Conservation (phyloP, 2,113 vertebrate species). For the Sitta europaea region DNA sequence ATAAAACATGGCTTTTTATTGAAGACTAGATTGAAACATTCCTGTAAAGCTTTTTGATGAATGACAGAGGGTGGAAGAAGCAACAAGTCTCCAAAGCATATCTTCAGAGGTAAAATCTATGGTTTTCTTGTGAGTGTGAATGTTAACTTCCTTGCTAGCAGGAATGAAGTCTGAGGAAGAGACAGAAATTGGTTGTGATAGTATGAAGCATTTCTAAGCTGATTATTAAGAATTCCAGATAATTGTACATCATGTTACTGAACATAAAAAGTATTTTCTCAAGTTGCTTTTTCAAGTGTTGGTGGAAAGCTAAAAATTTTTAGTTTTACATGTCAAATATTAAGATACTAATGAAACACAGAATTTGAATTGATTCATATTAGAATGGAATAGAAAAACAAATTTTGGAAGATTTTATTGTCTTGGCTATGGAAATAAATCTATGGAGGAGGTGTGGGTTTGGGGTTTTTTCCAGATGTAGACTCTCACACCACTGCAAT, state of each 20-base stretch:
- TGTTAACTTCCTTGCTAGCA: neutral
- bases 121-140: neutral
- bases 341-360: neutral
- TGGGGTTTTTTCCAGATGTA: rapidly evolving
- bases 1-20: neutral
- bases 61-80: neutral
- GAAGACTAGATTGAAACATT: neutral
- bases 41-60: neutral
- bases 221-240: neutral
- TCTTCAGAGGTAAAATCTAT: neutral
- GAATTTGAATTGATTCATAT: neutral
- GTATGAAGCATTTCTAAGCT: neutral
- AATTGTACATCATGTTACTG: neutral
- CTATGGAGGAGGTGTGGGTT: neutral
- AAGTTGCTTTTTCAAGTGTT: neutral
- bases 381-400: neutral
- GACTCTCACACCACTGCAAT: rapidly evolving
- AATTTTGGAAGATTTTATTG: neutral
- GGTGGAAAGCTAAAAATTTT: neutral
- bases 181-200: neutral
- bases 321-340: neutral
- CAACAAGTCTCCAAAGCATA: rapidly evolving
- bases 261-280: neutral
- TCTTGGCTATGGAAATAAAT: neutral
- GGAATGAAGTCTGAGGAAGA: neutral